Conservation (phyloP, 2,888 invertebrate species). For the Xanthorhoe spadicearia region DNA sequence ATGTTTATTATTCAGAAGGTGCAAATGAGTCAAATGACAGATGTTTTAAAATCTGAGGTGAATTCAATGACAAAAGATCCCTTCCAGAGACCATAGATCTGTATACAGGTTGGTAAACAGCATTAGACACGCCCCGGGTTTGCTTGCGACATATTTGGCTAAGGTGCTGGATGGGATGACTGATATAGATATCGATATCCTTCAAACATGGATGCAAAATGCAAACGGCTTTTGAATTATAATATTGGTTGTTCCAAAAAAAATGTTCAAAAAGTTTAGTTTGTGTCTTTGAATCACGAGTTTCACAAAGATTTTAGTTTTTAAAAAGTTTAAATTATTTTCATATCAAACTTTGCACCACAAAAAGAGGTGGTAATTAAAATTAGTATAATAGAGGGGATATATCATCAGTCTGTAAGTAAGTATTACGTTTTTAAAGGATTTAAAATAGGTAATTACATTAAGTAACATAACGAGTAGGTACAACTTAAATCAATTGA, state of each 20-base stretch:
- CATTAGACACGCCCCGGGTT: conserved; percentile 58
- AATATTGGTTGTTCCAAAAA: neutral
- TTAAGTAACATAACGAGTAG: no score
- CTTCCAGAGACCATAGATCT: conserved; percentile 43
- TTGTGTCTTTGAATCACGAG: no score
- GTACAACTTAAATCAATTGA: no score
- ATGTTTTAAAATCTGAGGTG: conserved; percentile 1
- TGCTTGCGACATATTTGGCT: conserved; percentile 57
- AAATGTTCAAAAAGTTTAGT: no score
- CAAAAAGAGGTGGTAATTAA: no score
- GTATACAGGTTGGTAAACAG: conserved; percentile 53
- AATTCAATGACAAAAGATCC: conserved; percentile 8
- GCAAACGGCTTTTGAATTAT: neutral
- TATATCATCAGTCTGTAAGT: no score
- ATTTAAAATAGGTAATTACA: no score
- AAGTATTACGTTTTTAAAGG: no score
- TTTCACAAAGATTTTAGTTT: neutral
- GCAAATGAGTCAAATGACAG: conserved; percentile 1
- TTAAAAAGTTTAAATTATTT: neutral
- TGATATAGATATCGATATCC: conserved; percentile 39
- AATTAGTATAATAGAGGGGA: no score
- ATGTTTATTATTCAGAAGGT: neutral
- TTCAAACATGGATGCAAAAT: neutral
- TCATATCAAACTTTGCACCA: no score
- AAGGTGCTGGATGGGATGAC: conserved; percentile 52